Evolutionary conservation across 2,113 vertebrate species (phyloP).

Genomic region (Zapornia atra): DNA sequence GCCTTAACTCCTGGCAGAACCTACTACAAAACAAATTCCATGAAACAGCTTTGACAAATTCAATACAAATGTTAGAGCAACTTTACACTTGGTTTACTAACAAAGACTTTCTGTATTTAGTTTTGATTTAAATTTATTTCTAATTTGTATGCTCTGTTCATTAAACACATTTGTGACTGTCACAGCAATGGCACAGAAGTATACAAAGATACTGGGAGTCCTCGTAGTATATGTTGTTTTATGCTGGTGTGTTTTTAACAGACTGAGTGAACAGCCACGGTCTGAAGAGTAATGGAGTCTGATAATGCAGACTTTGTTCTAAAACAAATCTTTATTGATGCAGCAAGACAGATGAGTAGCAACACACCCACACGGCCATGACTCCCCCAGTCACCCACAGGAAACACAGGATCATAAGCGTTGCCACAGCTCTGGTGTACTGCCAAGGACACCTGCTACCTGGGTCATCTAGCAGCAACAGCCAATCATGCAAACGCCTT

Average conservation of each 20-base stretch:
- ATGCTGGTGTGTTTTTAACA: not conserved
- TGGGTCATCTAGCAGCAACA: not conserved
- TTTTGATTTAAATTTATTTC: not conserved
- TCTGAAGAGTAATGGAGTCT: not conserved
- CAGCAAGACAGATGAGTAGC: not conserved
- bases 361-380: rapidly evolving
- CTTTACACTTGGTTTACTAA: not conserved
- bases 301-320: not conserved
- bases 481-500: not conserved
- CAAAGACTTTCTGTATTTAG: not conserved
- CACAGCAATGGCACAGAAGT: not conserved
- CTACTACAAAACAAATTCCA: not conserved
- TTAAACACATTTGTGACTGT: not conserved
- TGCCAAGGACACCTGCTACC: not conserved
- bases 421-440: rapidly evolving
- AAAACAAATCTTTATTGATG: not conserved
- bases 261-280: not conserved
- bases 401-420: rapidly evolving
- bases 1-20: not conserved
- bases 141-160: rapidly evolving
- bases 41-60: not conserved
- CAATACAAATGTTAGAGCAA: not conserved
- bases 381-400: not conserved
- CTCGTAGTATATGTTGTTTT: rapidly evolving
- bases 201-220: not conserved